phyloP scores from a whole-genome alignment of 2,888 invertebrate genomes.

The Diadromus collaris region DNA sequence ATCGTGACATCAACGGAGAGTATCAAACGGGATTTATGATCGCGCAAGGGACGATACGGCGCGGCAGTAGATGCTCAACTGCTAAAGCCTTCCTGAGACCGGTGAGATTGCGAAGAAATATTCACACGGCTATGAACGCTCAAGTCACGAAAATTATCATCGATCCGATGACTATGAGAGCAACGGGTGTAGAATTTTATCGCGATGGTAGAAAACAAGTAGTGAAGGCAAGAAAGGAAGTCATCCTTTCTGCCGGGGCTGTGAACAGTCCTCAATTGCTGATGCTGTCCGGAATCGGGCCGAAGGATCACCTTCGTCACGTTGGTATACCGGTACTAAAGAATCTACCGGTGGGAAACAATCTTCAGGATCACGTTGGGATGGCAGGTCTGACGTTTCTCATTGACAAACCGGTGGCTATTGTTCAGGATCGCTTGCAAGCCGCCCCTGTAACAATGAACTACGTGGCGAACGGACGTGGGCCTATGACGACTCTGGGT shows the following conservation, averaged over 20 bases:
- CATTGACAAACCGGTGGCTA: constrained; percentile 91
- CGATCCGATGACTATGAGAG: constrained; percentile 87
- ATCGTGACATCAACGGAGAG: constrained; percentile 91
- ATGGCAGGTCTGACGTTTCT: constrained; percentile 91
- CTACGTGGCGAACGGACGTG: constrained; percentile 88
- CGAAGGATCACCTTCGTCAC: constrained; percentile 85
- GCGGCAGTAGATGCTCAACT: constrained; percentile 91
- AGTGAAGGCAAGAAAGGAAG: constrained; percentile 89
- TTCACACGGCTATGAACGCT: constrained; percentile 90
- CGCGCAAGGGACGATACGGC: constrained; percentile 89
- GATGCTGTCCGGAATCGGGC: constrained; percentile 94
- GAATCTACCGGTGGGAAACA: constrained; percentile 89
- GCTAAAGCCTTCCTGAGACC: constrained; percentile 94
- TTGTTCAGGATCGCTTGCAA: constrained; percentile 89
- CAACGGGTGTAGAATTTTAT: constrained; percentile 90
- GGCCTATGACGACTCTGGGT: constrained; percentile 93
- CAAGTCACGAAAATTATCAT: constrained; percentile 90
- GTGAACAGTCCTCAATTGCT: constrained; percentile 96
- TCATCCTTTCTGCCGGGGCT: constrained; percentile 94
- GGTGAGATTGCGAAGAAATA: constrained; percentile 87
- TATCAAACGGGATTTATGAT: constrained; percentile 91
- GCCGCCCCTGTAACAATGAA: constrained; percentile 90
- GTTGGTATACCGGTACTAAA: constrained; percentile 88
- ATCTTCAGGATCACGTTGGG: constrained; percentile 94
- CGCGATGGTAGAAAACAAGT: constrained; percentile 87